Percentiles rank a stretch among this genome's conserved stretches.
These are phyloP conservation scores for Austrolebias charrua DNA, from an alignment of 2,797 vertebrate species.

Conservation along the genomic window DNA sequence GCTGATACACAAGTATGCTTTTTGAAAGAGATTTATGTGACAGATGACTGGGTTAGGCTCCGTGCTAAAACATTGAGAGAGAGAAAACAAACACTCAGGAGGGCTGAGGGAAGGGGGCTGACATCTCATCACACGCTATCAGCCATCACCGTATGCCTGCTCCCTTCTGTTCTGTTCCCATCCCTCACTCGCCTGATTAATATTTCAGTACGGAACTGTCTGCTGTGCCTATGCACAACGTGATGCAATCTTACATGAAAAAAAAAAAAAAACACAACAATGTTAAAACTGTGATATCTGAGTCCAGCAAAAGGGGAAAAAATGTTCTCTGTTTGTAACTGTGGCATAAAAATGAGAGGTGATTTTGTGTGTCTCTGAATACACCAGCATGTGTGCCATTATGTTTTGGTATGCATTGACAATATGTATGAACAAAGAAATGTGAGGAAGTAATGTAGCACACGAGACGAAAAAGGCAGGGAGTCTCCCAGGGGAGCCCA, in stretches of 20 bases:
- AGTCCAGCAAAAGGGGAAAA: constrained; percentile 8
- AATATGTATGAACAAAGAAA: constrained; percentile 20
- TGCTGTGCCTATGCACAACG: constrained; percentile 26
- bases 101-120: constrained; percentile 48
- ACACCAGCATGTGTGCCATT: constrained; percentile 7
- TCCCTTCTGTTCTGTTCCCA: constrained; percentile 59
- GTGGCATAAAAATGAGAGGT: not conserved
- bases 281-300: constrained; percentile 17
- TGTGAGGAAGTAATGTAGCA: constrained; percentile 16
- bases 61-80: constrained; percentile 55
- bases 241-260: constrained; percentile 18
- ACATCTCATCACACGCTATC: constrained; percentile 55
- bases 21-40: constrained; percentile 26
- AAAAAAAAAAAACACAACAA: not conserved
- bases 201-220: constrained; percentile 58
- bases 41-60: constrained; percentile 54
- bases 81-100: constrained; percentile 65
- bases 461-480: constrained; percentile 23
- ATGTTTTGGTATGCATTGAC: constrained; percentile 13
- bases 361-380: constrained; percentile 8
- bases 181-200: constrained; percentile 60
- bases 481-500: constrained; percentile 37
- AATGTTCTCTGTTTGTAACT: constrained; percentile 4
- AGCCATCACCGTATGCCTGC: constrained; percentile 50
- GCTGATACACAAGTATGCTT: not conserved